Evolutionary conservation across 2,113 vertebrate species (phyloP), one percentile per base, ranked within the genome.

Genomic region (Ranitomeya variabilis): DNA sequence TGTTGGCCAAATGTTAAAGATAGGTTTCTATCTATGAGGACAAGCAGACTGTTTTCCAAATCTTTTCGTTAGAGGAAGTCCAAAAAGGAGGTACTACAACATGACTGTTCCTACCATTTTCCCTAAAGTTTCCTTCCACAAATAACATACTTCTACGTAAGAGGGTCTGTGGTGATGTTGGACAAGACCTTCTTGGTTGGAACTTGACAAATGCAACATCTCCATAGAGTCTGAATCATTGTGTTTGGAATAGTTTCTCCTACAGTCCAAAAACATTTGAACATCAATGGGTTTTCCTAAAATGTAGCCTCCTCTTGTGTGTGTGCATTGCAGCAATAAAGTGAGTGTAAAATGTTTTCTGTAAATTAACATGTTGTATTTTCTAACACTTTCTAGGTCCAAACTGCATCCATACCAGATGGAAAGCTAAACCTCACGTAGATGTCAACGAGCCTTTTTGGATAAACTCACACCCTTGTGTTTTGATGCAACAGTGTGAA

Each of bases 381-480:
- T 74, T 51, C 71, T 37, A 21, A 7, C 26, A 8, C 71, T 37
- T 74, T 76, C 21, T 10, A 76, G 4, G 4, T 51, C 0, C 31
- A 21, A 76, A 76, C 37, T 21, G 4, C 15, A 76, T 21, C 37
- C 45, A 74, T 10, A 45, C 18, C 73, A 52, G 45, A 76, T 21
- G 7, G 31, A 31, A 76, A 76, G 37, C 18, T 74, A 74, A 52
- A 45, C 16, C 18, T 52, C 19, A 76, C 45, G 0, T 52, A 52
- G 73, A 76, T 52, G 45, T 76, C 73, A 76, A 76, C 73, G 45
- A 76, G 73, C 73, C 73, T 76, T 76, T 45, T 76, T 51, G 73
- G 73, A 76, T 76, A 51, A 76, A 76, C 45, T 51, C 9, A 76
- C 73, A 76, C 73, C 45, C 52, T 76, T 51, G 37, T 76, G 45